phyloP scores from a whole-genome alignment of 2,797 vertebrate genomes.

The Austrolebias charrua region DNA sequence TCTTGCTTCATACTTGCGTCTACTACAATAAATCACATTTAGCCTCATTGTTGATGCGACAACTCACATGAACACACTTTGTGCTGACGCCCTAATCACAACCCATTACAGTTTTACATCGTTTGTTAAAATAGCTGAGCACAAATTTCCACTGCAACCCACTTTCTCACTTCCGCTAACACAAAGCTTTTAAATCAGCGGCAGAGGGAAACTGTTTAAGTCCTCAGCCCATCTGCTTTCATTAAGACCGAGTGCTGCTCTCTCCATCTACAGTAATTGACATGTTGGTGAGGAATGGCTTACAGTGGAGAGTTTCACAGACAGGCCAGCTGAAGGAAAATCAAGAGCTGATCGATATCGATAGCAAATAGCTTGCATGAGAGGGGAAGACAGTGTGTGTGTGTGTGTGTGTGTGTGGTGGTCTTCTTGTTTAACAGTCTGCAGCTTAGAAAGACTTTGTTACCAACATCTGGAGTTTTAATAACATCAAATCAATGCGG shows the following conservation, averaged over 20 bases:
- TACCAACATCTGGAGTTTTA: slow-evolving; percentile 67
- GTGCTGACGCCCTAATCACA: slow-evolving; percentile 21
- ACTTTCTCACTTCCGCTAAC: slow-evolving; percentile 16
- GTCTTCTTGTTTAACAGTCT: slow-evolving; percentile 72
- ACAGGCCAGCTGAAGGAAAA: slow-evolving; percentile 70
- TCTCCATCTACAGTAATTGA: slow-evolving; percentile 71
- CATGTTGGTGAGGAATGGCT: slow-evolving; percentile 74
- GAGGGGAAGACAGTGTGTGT: slow-evolving; percentile 36
- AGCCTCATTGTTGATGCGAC: slow-evolving; percentile 6
- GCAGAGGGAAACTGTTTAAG: slow-evolving; percentile 48
- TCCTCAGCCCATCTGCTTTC: slow-evolving; percentile 63
- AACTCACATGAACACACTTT: slow-evolving; percentile 19
- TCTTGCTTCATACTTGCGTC: neutral
- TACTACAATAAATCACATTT: neutral
- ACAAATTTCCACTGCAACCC: slow-evolving; percentile 12
- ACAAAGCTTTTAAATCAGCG: slow-evolving; percentile 39
- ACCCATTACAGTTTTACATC: slow-evolving; percentile 10
- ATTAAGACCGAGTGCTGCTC: slow-evolving; percentile 68
- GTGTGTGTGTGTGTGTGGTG: slow-evolving; percentile 3
- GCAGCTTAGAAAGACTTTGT: slow-evolving; percentile 46
- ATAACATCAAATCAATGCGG: slow-evolving; percentile 70
- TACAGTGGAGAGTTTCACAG: slow-evolving; percentile 67
- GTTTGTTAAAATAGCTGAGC: slow-evolving; percentile 9
- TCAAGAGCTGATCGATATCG: slow-evolving; percentile 77
- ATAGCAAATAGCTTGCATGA: slow-evolving; percentile 75